Percentiles rank a stretch among this genome's conserved stretches.
phyloP scores from a whole-genome alignment of 2,888 invertebrate genomes.

The Cosmorhoe ocellata region DNA sequence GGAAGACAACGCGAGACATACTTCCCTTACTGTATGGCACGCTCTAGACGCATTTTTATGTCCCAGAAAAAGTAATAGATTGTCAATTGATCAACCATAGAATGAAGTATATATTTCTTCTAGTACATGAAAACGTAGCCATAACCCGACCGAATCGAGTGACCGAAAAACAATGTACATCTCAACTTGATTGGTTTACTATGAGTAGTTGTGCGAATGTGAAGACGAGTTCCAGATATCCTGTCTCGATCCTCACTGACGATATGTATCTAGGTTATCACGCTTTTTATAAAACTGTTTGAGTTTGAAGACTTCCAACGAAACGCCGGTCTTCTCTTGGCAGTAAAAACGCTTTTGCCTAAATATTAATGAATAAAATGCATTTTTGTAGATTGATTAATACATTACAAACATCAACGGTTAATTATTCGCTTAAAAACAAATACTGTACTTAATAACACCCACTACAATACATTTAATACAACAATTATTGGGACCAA shows the following conservation, averaged over 20 bases:
- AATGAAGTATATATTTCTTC: neutral
- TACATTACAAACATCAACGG: slow-evolving; percentile 46
- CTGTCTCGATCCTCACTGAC: slow-evolving; percentile 39
- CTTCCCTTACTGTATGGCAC: slow-evolving; percentile 23
- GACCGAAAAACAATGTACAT: slow-evolving; percentile 32
- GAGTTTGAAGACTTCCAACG: slow-evolving; percentile 4
- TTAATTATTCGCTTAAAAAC: slow-evolving; percentile 52
- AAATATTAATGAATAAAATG: slow-evolving; percentile 16
- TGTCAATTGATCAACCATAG: neutral
- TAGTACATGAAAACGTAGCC: slow-evolving; percentile 15
- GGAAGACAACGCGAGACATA: slow-evolving; percentile 21
- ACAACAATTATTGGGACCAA: slow-evolving; percentile 63
- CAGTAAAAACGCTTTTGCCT: slow-evolving; percentile 7
- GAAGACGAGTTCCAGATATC: slow-evolving; percentile 23
- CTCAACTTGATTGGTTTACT: slow-evolving; percentile 50
- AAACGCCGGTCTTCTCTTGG: slow-evolving; percentile 1
- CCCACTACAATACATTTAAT: slow-evolving; percentile 54
- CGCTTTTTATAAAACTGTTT: slow-evolving; percentile 15
- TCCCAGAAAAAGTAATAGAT: slow-evolving; percentile 12
- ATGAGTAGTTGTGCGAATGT: slow-evolving; percentile 63
- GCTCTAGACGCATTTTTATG: slow-evolving; percentile 10
- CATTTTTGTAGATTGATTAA: slow-evolving; percentile 33
- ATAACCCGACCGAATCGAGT: slow-evolving; percentile 43
- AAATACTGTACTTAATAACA: slow-evolving; percentile 65
- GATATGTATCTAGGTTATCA: slow-evolving; percentile 62